Evolutionary conservation across 2,888 invertebrate genomes (phyloP), one percentile per base, ranked within the genome.

Genomic region (Epirrhoe tristata): DNA sequence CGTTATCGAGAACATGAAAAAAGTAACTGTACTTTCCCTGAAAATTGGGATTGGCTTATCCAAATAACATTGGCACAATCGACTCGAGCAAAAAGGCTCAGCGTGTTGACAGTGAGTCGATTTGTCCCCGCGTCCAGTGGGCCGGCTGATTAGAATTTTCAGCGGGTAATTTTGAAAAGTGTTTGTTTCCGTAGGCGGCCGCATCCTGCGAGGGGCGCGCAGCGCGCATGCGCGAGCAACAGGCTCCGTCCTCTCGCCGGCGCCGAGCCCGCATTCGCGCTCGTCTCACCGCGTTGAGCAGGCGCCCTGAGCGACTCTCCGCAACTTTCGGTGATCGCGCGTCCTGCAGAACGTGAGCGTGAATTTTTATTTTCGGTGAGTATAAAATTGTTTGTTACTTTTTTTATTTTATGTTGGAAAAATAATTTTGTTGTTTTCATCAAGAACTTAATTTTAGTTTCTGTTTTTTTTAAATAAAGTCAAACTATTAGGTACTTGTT

Each of bases 141-240:
- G 8, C 39, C 39, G 43, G 32, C 46, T 24, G 57, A 57, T n/a
- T 31, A 31, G 1, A 46, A 46, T 16, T 46, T 32, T 36, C 12
- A 46, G 46, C 54, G 54, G 62, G 62, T 8, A 50, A 55, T 50
- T 61, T 36, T n/a, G 0, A 60, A 46, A 48, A 62, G 50, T 56
- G 56, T 32, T 31, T 12, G 48, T 58, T 58, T 36, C 16, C 12
- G 16, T 31, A 31, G 39, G 24, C 31, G 39, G 5, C 17, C 4
- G 51, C 50, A 5, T 56, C 56, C 43, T 54, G 31, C n/a, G 43
- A 7, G 52, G 17, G 31, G 8, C 14, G 46, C 14, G 6, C 36
- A 8, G 2, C 43, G 63, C 63, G 63, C 63, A 3, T 58, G 63
- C 63, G 63, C 58, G 63, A 58, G 58, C 63, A 63, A 63, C 63